phyloP scores from a whole-genome alignment of 2,888 invertebrate genomes.

The Saturnia japonica region DNA sequence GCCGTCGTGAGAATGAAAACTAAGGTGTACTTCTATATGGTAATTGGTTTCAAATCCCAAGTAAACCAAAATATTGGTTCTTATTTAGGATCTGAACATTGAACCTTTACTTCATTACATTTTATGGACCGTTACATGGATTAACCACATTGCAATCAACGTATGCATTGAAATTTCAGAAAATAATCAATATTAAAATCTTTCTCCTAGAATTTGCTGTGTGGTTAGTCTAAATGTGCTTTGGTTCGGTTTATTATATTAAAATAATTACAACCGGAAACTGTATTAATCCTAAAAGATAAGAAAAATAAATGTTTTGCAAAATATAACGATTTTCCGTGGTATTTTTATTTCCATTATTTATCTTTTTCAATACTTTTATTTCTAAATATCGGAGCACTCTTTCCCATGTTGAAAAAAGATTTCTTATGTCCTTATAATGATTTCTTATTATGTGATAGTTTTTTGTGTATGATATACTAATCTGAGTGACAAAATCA shows the following conservation, averaged over 20 bases:
- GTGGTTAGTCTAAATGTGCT: no score
- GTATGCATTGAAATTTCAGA: background rate
- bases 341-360: no score
- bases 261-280: no score
- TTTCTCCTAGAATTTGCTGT: no score
- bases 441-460: no score
- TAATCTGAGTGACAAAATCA: background rate
- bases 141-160: no score
- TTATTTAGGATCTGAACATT: background rate
- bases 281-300: no score
- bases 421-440: no score
- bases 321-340: no score
- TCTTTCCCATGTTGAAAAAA: background rate
- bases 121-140: background rate
- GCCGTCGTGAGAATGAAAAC: background rate
- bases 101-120: background rate
- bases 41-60: background rate
- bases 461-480: background rate
- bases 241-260: no score
- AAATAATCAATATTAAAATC: background rate
- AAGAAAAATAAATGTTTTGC: no score
- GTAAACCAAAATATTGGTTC: background rate
- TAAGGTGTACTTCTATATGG: background rate
- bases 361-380: background rate
- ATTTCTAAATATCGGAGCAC: background rate